Base-by-base conservation (phyloP, 2,113 vertebrate genomes). In the Fregata magnificens region DNA sequence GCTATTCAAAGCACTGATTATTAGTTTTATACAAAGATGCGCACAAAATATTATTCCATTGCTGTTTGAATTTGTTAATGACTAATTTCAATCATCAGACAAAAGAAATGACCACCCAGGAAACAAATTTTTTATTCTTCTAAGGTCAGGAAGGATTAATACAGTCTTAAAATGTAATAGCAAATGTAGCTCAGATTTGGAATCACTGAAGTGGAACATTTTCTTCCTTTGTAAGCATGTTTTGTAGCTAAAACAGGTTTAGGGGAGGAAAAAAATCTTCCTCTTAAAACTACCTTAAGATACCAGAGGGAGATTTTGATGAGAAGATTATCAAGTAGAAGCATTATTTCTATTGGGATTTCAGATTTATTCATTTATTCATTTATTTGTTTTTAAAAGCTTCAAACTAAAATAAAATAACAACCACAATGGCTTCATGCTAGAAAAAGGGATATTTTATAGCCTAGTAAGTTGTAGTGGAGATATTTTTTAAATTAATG, bases 401-500 rank as follows among this genome's bases (percentile, higher is more conserved):
- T 56, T 93, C 40, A 26, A 28, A 70, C 14, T 47, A 31, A 86
- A 88, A 72, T n/a, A 61, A 80, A 90, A 71, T 78, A 74, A 65
- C 14, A 83, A 49, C 36, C 29, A 63, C 40, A 45, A 45, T 56
- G 34, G n/a, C 18, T 81, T 94, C 13, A 26, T 15, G 7, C 59
- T 67, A 70, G n/a, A 50, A 93, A 95, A 88, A 81, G 5, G 1
- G 4, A 52, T 66, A 70, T 56, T 93, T 96, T 93, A 92, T 56
- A 76, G n/a, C 36, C 9, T 71, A 78, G 38, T 59, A 88, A 80
- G 62, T 76, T 66, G 34, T 79, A 78, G 31, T 71, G 71, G 63
- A 93, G 59, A 44, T 82, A 90, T 93, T 93, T 94, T 96, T 93
- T 44, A 96, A 95, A 88, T 95, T 94, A 94, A 95, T 95, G 72